Evolutionary conservation across 2,888 invertebrate species (phyloP), one percentile per base, ranked within the genome.

Genomic region (Idaea biselata): DNA sequence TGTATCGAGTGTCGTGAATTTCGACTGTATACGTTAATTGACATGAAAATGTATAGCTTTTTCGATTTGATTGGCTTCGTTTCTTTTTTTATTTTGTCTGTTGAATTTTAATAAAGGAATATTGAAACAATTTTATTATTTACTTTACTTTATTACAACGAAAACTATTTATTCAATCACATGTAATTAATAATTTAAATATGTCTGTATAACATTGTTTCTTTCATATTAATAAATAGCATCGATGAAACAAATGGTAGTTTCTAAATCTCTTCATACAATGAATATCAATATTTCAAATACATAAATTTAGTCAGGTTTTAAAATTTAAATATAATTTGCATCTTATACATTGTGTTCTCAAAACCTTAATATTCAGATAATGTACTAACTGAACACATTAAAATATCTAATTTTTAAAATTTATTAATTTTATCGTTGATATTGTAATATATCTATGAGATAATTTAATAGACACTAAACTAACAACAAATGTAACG

Each of bases 81-180:
- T 63, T 63, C 59, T 65, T 67, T 65, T 33, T 33, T 65, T 62
- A 60, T 33, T 62, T 64, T 66, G 5, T 18, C 60, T 61, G 61
- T 18, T 61, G 5, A 62, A 18, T 18, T 63, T 58, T 57, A 59
- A 61, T 66, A 66, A 59, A 65, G 69, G 44, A 11, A 44, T 8
- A 44, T 44, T 71, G 60, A 71, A 64, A 69, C 58, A 68, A 58
- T 66, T 68, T 57, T n/a, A 64, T 68, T 65, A 60, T 69, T 77
- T 72, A 71, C 71, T 71, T 71, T 67, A 63, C 73, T 91, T 91
- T 91, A 91, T 84, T 91, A 89, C 87, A 90, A 90, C 86, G 82
- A 91, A 89, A 84, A 87, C 90, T 91, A 91, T 86, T 76, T 68
- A 83, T 88, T 89, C 85, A 84, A 76, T 88, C 84, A 89, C 86